Base-by-base conservation (phyloP, 2,797 vertebrate species). In the Gymnothorax javanicus region DNA sequence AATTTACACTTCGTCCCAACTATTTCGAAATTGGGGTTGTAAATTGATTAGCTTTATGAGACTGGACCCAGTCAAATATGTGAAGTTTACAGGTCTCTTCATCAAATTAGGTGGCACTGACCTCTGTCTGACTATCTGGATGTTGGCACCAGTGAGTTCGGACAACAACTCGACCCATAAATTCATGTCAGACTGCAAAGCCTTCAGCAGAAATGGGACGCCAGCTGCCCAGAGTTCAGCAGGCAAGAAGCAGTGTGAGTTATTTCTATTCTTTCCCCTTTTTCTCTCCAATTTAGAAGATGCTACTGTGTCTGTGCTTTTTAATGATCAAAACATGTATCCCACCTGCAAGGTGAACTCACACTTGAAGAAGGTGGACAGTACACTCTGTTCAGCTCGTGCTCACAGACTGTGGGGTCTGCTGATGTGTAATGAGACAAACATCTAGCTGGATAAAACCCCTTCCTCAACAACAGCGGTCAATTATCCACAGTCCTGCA, bases 81-180 rank as follows among this genome's bases (percentile, higher is more conserved):
- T 99, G 98, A 95, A 99, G 99, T 92, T 98, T 99, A 93, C 98
- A 99, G 20, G 98, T 99, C 89, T 99, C 98, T 93, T 99, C 98
- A 83, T 99, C 98, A 90, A 99, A 95, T 91, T 99, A 98, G 84
- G 99, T 99, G 90, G 98, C 98, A 85, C 98, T 99, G 90, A 99
- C 98, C 27, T 98, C 98, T n/a, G n/a, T 56, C 98, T 96, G 43
- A 98, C 98, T 94, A 99, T 98, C 89, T 99, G 98, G 92, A 99
- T 99, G 94, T 99, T 99, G 91, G 98, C 98, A 81, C 99, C 99
- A 0, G n/a, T 99, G 98, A 90, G 99, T 99, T 90, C 99, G 98
- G 85, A 99, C 99, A 88, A 98, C 98, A 87, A 99, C n/a, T n/a
- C n/a, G 94, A 86, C 99, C 99, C 98, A 99, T 99, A 33, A 99